Evolutionary conservation across 2,888 invertebrate genomes (phyloP), one percentile per base, ranked within the genome.

Genomic region (Napeogenes inachia): DNA sequence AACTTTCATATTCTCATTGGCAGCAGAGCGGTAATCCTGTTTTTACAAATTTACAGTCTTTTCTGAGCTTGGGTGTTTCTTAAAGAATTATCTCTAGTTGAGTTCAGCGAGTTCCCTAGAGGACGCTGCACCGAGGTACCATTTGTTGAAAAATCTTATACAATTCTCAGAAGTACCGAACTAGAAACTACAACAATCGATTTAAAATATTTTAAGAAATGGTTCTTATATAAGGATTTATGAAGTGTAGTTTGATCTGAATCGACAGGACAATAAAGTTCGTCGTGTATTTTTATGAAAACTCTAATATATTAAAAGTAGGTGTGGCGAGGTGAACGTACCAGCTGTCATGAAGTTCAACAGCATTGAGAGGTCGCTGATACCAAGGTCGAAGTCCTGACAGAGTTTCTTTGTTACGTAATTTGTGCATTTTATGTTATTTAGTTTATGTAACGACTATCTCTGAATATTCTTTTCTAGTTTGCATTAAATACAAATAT

Each of bases 11-110:
- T 64, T 65, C 57, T 67, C 64, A 65, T 65, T 60, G 67, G 58
- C 64, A 67, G 66, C 57, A 63, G 55, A 65, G 57, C 21, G 21
- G 69, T 70, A 65, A 70, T 71, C 61, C 65, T 69, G 67, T 72
- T 80, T 80, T 76, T 73, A 77, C 68, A 74, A 77, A 78, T 76
- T 77, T 73, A 71, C 71, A 72, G 72, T 75, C 68, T 69, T 75
- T 75, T 76, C 73, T 77, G 73, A 81, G 77, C 78, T 79, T 63
- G 71, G 73, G 77, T 72, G 76, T 86, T 84, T 85, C 78, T 76
- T 82, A 80, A 82, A 80, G 72, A 79, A 82, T 85, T 85, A 82
- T 81, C 77, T 80, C 70, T 76, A 80, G 77, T 74, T 74, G 75
- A 75, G 73, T 72, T 74, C 70, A 79, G 81, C 79, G 86, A 79